A percentile compares a stretch with the other conserved stretches of the same genome.
Conservation (phyloP, 2,797 vertebrate species). For the Bryconaethiops microstoma region DNA sequence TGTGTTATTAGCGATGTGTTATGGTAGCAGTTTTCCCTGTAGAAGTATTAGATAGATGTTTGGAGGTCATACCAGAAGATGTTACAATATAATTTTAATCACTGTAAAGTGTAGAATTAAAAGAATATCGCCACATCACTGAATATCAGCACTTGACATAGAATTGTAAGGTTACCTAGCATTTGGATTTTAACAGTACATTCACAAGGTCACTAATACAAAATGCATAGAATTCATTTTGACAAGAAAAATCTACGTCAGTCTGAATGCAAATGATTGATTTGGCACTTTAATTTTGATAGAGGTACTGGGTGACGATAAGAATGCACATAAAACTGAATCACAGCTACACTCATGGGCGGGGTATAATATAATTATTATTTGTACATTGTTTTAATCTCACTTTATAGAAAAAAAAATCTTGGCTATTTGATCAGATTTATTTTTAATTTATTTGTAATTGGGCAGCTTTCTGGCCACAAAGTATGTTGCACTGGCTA, state of each 20-base stretch:
- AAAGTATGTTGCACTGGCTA: constrained; percentile 9
- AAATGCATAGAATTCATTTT: constrained; percentile 1
- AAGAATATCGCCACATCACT: constrained; percentile 12
- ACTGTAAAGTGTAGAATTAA: constrained; percentile 21
- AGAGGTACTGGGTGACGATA: not conserved
- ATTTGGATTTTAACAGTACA: constrained; percentile 3
- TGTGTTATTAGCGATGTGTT: constrained; percentile 47
- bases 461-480: constrained; percentile 15
- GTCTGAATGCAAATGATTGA: constrained; percentile 11
- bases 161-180: not conserved
- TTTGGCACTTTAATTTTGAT: constrained; percentile 21
- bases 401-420: constrained; percentile 19
- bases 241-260: not conserved
- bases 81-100: constrained; percentile 18
- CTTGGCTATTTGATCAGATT: not conserved
- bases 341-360: not conserved
- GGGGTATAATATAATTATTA: not conserved
- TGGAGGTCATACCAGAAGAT: constrained; percentile 11
- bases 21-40: constrained; percentile 39
- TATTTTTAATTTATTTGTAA: constrained; percentile 19
- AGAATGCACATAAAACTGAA: constrained; percentile 11
- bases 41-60: constrained; percentile 20
- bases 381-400: not conserved
- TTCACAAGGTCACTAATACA: not conserved
- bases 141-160: constrained; percentile 14